Conservation (phyloP, 1,140 invertebrate genomes). For the Drosophila oshimai region DNA sequence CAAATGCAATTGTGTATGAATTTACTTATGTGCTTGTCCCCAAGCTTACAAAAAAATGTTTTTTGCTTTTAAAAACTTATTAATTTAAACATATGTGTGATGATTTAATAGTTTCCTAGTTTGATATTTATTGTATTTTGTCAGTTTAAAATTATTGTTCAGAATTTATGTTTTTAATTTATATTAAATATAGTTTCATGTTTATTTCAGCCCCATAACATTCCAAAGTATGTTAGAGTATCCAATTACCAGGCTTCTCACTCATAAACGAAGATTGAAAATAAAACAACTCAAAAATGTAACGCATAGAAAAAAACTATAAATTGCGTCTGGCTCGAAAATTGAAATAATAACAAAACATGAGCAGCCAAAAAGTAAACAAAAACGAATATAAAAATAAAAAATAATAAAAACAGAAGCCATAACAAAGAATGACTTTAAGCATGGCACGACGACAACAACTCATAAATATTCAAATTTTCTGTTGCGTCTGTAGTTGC, state of each 20-base stretch:
- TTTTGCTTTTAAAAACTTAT: no score
- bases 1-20: neutral
- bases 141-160: no score
- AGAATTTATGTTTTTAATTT: no score
- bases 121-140: no score
- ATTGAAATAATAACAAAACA: constrained; percentile 47
- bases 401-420: constrained; percentile 6
- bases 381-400: constrained; percentile 14
- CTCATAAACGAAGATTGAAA: constrained; percentile 16
- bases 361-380: constrained; percentile 5
- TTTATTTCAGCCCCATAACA: no score
- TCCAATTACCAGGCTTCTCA: neutral
- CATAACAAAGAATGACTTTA: constrained; percentile 37
- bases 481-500: constrained; percentile 46
- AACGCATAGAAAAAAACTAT: constrained; percentile 38
- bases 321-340: constrained; percentile 46
- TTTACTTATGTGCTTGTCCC: no score
- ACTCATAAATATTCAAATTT: constrained; percentile 72
- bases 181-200: no score
- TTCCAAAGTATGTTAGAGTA: constrained; percentile 6
- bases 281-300: constrained; percentile 13
- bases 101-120: no score
- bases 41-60: no score
- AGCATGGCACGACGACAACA: constrained; percentile 51
- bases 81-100: no score